These are phyloP conservation scores for Drosophila maculinotata DNA, from an alignment of 2,888 invertebrate genomes.

Conservation along the genomic window DNA sequence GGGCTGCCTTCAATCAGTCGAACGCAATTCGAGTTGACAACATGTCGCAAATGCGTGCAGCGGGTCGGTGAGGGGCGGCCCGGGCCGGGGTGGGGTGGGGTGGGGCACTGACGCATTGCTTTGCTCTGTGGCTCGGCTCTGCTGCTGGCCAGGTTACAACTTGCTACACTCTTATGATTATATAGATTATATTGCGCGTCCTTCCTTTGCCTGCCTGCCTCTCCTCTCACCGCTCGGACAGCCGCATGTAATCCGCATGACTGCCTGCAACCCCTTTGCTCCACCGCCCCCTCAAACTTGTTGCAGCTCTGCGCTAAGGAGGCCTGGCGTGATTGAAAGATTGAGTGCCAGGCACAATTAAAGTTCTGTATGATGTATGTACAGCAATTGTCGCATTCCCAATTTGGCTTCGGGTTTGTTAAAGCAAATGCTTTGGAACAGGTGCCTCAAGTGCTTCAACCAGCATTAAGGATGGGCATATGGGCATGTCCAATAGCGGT, in stretches of 20 bases:
- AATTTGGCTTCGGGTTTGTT: conserved; percentile 61
- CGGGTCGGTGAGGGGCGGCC: conserved; percentile 10
- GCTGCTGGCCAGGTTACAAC: conserved; percentile 58
- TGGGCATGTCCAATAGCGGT: conserved; percentile 8
- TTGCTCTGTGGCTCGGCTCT: conserved; percentile 5
- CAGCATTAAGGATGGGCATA: conserved; percentile 33
- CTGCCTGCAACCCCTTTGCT: conserved; percentile 12
- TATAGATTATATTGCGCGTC: conserved; percentile 71
- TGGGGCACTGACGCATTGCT: conserved; percentile 13
- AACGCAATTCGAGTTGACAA: conserved; percentile 85
- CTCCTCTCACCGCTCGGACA: conserved; percentile 35
- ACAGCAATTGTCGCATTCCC: conserved; percentile 76
- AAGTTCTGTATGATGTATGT: conserved; percentile 71
- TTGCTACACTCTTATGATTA: conserved; percentile 74
- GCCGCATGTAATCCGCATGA: conserved; percentile 62
- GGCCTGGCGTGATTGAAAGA: conserved; percentile 78
- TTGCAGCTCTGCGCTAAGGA: not conserved
- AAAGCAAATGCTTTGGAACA: conserved; percentile 54
- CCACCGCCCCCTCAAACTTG: too few species aligned
- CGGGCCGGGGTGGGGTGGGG: conserved; percentile 1
- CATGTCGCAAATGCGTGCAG: conserved; percentile 81
- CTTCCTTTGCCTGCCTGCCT: not conserved
- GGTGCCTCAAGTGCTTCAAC: conserved; percentile 34
- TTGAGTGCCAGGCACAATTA: conserved; percentile 83
- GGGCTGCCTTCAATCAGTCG: conserved; percentile 78